Evolutionary conservation across 2,888 invertebrate genomes (phyloP), one percentile per base, ranked within the genome.

Genomic region (Rosalia funebris): DNA sequence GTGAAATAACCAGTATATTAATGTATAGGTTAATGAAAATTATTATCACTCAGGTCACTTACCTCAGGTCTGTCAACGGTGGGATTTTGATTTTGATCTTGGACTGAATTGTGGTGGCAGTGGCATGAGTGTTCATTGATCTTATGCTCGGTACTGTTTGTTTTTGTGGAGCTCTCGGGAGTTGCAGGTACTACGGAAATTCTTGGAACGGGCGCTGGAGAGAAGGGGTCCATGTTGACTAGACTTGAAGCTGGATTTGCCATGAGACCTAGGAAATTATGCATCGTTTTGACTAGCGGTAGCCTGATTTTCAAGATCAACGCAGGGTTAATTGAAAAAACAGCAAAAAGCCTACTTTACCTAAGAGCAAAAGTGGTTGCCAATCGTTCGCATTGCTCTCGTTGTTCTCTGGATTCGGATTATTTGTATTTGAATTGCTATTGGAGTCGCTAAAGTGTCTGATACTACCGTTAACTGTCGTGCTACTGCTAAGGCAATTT

Each of bases 351-450:
- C n/a, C n/a, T n/a, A n/a, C n/a, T n/a, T 60, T 41, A 66, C 90
- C 89, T 82, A 90, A 88, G 46, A 90, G 78, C 85, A 89, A 87
- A 9, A 90, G 78, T 1, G 89, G 88, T 37, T 89, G 85, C 82
- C 87, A 82, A 70, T 89, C 89, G 65, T 89, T 88, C 65, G 85
- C 85, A n/a, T 62, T 55, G 15, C 47, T 48, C 10, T 62, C 50
- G 19, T 55, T 69, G 11, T 50, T 53, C 52, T 57, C 62, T 45
- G 57, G 67, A 39, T 19, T 36, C 14, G 37, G 31, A 57, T 57
- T 69, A 62, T 67, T 64, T 52, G 58, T 15, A 39, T 45, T 46
- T 12, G 56, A 2, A 14, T 57, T 62, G 20, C 54, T 60, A 34
- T 60, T 60, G 42, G 68, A 72, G 47, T 71, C 72, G 54, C 74